phyloP scores from a whole-genome alignment of 2,113 vertebrate genomes.

The Paramisgurnus dabryanus region DNA sequence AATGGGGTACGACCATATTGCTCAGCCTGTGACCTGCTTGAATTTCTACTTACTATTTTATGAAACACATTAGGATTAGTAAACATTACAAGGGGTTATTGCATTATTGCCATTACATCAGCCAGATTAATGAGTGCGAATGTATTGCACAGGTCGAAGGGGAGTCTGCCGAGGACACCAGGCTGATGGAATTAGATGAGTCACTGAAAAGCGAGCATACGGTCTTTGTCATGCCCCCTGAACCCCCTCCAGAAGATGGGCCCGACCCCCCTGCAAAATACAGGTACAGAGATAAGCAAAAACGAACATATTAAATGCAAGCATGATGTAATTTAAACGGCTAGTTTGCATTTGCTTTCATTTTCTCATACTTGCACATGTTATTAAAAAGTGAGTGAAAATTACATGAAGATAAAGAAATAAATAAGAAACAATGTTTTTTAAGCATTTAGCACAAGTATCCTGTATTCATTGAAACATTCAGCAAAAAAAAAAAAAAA shows the following conservation, averaged over 20 bases:
- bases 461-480: too few relatives aligned
- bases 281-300: slow-evolving; percentile 71
- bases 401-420: too few relatives aligned
- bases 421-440: too few relatives aligned
- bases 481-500: too few relatives aligned
- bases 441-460: too few relatives aligned
- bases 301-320: too few relatives aligned
- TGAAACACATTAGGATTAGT: neutral
- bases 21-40: neutral
- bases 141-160: slow-evolving; percentile 80
- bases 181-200: slow-evolving; percentile 92
- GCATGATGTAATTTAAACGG: too few relatives aligned
- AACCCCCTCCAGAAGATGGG: slow-evolving; percentile 77
- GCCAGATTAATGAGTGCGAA: neutral
- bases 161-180: slow-evolving; percentile 85
- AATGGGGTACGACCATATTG: neutral
- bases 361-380: too few relatives aligned
- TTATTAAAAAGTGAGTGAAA: too few relatives aligned
- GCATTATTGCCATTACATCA: neutral
- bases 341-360: too few relatives aligned
- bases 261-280: slow-evolving; percentile 76
- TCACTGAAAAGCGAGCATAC: slow-evolving; percentile 97
- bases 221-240: slow-evolving; percentile 92
- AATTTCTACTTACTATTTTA: neutral
- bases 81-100: neutral